These are phyloP conservation scores for Uromys caudimaculatus DNA, from an alignment of 2,797 vertebrate species.

Conservation along the genomic window DNA sequence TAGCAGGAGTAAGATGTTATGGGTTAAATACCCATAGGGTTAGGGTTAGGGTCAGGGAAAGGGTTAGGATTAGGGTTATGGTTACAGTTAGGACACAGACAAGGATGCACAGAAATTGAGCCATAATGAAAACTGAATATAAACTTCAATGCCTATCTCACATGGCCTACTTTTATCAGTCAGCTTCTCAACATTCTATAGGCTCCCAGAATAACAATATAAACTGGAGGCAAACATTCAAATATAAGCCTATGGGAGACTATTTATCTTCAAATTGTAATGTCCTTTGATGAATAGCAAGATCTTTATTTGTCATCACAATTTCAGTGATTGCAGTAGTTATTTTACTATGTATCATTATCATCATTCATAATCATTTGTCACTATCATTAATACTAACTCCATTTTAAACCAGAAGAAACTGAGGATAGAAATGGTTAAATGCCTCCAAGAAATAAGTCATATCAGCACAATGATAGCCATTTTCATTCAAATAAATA, in stretches of 20 bases:
- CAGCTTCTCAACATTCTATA: neutral
- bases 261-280: neutral
- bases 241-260: neutral
- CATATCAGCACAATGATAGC: neutral
- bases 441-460: neutral
- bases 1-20: neutral
- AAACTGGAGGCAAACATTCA: neutral
- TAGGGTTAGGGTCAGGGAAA: neutral
- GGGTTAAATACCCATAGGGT: neutral
- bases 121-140: neutral
- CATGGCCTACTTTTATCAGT: neutral
- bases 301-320: constrained; percentile 24
- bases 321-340: neutral
- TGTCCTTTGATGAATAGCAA: neutral
- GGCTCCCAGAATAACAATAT: neutral
- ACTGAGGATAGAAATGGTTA: neutral
- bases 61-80: neutral
- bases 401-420: constrained; percentile 11
- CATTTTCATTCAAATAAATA: constrained; percentile 13
- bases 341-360: constrained; percentile 40
- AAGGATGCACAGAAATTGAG: neutral
- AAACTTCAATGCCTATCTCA: neutral
- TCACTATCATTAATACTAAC: neutral
- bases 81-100: neutral
- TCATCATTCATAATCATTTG: neutral